Conservation (phyloP, 2,888 invertebrate genomes). For the Saturnia japonica region DNA sequence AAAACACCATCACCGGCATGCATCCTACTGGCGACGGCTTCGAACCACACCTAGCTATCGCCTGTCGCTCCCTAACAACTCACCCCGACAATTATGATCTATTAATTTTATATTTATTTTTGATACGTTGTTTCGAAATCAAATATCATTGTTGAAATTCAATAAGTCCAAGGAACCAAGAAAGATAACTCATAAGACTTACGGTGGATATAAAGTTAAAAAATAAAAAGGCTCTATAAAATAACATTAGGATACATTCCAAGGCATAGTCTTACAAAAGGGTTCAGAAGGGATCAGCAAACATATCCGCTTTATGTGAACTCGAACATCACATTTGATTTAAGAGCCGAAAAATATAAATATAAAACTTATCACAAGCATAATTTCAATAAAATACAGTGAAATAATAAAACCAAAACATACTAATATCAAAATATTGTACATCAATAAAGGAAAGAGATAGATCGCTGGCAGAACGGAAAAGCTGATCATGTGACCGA, state of each 20-base stretch:
- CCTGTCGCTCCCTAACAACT: conserved; percentile 65
- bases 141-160: neutral
- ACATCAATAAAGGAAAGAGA: neutral
- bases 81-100: conserved; percentile 45
- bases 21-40: conserved; percentile 64
- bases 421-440: neutral
- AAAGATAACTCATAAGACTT: neutral
- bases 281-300: conserved; percentile 41
- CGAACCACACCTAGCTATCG: conserved; percentile 71
- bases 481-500: conserved; percentile 14
- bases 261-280: conserved; percentile 32
- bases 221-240: conserved; percentile 28
- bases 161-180: neutral
- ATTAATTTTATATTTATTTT: conserved; percentile 28
- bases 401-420: conserved; percentile 16
- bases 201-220: neutral
- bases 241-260: conserved; percentile 32
- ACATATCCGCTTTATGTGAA: conserved; percentile 38
- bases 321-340: conserved; percentile 33
- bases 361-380: conserved; percentile 20
- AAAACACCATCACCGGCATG: conserved; percentile 73
- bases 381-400: conserved; percentile 3
- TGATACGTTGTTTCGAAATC: conserved; percentile 19
- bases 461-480: neutral
- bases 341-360: conserved; percentile 15